Conservation (phyloP, 1,140 invertebrate genomes). For the Caenorhabditis latens region DNA sequence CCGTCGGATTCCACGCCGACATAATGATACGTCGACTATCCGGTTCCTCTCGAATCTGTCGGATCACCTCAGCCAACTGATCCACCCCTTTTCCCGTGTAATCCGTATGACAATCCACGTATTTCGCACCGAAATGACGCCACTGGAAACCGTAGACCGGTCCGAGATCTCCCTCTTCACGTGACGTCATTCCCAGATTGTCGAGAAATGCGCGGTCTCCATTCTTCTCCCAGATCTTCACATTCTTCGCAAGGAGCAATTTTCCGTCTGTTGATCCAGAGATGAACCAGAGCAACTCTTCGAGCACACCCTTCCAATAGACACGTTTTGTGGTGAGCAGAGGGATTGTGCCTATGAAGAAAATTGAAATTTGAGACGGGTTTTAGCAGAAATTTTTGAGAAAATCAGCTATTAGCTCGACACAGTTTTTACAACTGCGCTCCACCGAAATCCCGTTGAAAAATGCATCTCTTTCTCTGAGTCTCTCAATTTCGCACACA, state of each 20-base stretch:
- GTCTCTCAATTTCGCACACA: too few species aligned
- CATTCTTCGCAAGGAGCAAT: constrained; percentile 82
- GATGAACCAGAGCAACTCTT: constrained; percentile 97
- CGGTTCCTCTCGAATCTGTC: constrained; percentile 88
- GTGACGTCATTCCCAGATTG: constrained; percentile 85
- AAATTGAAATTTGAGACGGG: constrained; percentile 24
- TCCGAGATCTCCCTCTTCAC: constrained; percentile 95
- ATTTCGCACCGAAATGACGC: constrained; percentile 96
- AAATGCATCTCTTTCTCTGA: too few species aligned
- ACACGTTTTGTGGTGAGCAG: constrained; percentile 96
- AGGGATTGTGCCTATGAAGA: constrained; percentile 84
- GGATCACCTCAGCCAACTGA: constrained; percentile 87
- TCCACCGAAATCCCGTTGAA: too few species aligned
- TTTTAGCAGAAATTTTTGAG: too few species aligned
- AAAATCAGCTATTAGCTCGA: too few species aligned
- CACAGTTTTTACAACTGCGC: too few species aligned
- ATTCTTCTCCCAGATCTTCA: constrained; percentile 94
- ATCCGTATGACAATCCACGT: constrained; percentile 87
- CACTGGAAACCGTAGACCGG: constrained; percentile 98
- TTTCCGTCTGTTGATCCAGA: constrained; percentile 92
- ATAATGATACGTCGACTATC: constrained; percentile 91
- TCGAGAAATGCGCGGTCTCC: constrained; percentile 91
- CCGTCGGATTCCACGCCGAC: constrained; percentile 92
- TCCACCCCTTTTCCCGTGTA: constrained; percentile 87
- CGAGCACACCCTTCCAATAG: constrained; percentile 91